phyloP scores from a whole-genome alignment of 2,888 invertebrate species.

The Zele albiditarsus region DNA sequence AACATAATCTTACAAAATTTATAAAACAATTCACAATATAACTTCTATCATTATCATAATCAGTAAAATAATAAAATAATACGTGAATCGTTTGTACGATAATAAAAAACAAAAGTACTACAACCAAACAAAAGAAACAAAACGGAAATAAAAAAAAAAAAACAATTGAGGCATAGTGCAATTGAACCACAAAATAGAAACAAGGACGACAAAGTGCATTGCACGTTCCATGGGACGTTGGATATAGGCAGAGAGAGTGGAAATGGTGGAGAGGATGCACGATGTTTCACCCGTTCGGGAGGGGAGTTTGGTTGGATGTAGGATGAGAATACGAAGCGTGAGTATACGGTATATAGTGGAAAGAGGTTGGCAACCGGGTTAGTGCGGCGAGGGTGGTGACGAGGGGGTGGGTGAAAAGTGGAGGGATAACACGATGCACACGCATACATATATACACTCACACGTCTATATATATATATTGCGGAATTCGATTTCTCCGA shows the following conservation, averaged over 20 bases:
- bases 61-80: no score
- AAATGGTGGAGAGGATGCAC: slow-evolving; percentile 27
- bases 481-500: slow-evolving; percentile 23
- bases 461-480: neutral
- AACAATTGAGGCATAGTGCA: slow-evolving; percentile 54
- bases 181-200: slow-evolving; percentile 56
- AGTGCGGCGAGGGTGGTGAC: slow-evolving; percentile 4
- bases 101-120: neutral
- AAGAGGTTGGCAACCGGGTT: slow-evolving; percentile 27
- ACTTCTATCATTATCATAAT: neutral
- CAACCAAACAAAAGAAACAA: neutral
- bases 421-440: slow-evolving; percentile 39
- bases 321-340: slow-evolving; percentile 4
- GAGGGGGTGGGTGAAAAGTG: neutral
- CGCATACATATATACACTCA: neutral
- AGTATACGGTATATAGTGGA: slow-evolving; percentile 11
- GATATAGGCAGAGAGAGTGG: slow-evolving; percentile 37
- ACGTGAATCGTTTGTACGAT: neutral
- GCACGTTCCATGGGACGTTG: slow-evolving; percentile 51
- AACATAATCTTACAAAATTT: no score
- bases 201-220: slow-evolving; percentile 59
- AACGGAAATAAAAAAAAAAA: slow-evolving; percentile 11
- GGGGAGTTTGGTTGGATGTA: slow-evolving; percentile 11
- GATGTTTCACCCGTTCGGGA: neutral
- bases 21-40: neutral